These are phyloP conservation scores for Schizaphis graminum DNA, from an alignment of 2,888 invertebrate species.

Conservation along the genomic window DNA sequence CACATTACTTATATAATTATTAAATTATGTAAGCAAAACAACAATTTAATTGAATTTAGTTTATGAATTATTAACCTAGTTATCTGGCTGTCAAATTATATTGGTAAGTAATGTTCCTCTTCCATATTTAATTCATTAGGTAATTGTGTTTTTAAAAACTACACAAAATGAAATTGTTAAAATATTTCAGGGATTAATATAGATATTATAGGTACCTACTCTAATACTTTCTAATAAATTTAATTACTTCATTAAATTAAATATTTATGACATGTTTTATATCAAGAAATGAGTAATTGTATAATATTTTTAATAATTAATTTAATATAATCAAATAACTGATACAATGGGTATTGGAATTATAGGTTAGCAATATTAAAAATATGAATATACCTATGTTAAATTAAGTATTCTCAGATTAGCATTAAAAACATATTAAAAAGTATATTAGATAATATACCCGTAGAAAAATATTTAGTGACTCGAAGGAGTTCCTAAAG, in stretches of 20 bases:
- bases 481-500: background rate
- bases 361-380: background rate
- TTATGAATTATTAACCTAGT: background rate
- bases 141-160: background rate
- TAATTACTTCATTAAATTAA: conserved; percentile 11
- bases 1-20: background rate
- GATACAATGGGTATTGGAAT: background rate
- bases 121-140: conserved; percentile 15
- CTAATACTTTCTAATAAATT: background rate
- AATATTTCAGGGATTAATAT: background rate
- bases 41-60: background rate
- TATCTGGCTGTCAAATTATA: background rate
- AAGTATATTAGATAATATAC: background rate
- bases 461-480: background rate
- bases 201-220: background rate
- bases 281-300: background rate
- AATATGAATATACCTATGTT: background rate
- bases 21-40: background rate
- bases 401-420: background rate
- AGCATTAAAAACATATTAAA: background rate
- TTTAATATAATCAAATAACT: background rate
- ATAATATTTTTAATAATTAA: background rate
- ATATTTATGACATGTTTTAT: conserved; percentile 28
- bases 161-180: background rate
- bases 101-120: conserved; percentile 3